Conservation (phyloP, 2,113 vertebrate species). For the Hirundichthys speculiger region DNA sequence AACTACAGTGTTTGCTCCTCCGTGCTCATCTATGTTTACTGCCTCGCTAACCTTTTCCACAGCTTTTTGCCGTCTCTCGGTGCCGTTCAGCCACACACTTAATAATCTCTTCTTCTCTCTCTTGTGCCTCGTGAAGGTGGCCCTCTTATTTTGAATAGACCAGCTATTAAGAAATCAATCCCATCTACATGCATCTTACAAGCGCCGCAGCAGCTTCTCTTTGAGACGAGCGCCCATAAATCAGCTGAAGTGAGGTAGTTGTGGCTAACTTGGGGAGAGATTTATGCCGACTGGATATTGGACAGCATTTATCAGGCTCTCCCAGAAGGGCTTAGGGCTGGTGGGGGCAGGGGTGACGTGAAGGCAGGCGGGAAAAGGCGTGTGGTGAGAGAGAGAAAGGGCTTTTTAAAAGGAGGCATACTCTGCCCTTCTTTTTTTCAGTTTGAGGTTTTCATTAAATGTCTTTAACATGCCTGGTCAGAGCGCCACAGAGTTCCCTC, state of each 20-base stretch:
- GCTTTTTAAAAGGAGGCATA: no score
- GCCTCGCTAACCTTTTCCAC: slow-evolving; percentile 50
- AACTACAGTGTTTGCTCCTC: no score
- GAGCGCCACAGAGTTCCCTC: no score
- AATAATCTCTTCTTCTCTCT: slow-evolving; percentile 23
- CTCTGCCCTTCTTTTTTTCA: no score
- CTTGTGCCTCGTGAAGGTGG: slow-evolving; percentile 32
- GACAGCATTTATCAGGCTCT: slow-evolving; percentile 77
- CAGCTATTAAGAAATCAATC: slow-evolving; percentile 74
- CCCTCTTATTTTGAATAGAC: slow-evolving; percentile 65
- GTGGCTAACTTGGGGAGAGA: slow-evolving; percentile 80
- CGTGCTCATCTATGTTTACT: slow-evolving; percentile 29
- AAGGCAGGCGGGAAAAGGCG: neutral
- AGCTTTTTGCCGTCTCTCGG: slow-evolving; percentile 43
- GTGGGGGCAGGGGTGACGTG: slow-evolving; percentile 27
- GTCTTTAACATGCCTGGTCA: no score
- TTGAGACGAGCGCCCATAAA: slow-evolving; percentile 73
- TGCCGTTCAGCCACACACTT: slow-evolving; percentile 21
- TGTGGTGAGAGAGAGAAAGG: no score
- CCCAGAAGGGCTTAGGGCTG: slow-evolving; percentile 18
- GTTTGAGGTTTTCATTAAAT: no score
- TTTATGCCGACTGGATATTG: slow-evolving; percentile 83
- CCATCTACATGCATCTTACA: slow-evolving; percentile 56
- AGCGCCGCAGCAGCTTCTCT: slow-evolving; percentile 57
- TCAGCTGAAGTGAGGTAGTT: slow-evolving; percentile 85